Percentiles rank a stretch among this genome's conserved stretches.
Evolutionary conservation across 23 tunicate genomes (phyloP).

Genomic region (Clavelina lepadiformis): DNA sequence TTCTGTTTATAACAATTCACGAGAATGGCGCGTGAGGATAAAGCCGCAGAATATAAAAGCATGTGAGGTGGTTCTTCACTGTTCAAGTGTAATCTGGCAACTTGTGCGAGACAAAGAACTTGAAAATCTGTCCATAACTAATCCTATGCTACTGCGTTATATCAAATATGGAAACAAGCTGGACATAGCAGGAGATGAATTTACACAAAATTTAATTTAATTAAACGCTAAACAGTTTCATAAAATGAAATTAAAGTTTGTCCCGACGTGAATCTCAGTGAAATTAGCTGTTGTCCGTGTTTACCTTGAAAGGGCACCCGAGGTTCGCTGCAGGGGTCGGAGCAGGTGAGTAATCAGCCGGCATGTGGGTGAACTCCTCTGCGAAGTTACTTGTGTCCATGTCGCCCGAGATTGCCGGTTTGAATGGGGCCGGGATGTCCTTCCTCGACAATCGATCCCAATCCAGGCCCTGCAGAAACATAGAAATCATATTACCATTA

Average conservation of each 20-base stretch:
- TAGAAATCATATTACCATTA: no score
- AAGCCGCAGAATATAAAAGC: no score
- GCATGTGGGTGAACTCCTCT: constrained; percentile 88
- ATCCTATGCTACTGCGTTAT: no score
- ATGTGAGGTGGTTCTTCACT: no score
- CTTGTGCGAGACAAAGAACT: no score
- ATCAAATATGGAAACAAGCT: no score
- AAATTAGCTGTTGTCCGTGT: no score
- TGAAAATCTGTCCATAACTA: no score
- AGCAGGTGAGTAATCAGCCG: constrained; percentile 82
- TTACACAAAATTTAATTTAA: neutral
- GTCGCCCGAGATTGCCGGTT: constrained; percentile 71
- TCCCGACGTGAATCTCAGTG: neutral
- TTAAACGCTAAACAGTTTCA: neutral
- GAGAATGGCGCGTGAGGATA: no score
- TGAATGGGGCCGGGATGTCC: constrained; percentile 82
- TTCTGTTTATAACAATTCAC: no score
- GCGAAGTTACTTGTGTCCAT: constrained; percentile 95
- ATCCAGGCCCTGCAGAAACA: constrained; percentile 51
- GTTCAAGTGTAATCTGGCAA: no score
- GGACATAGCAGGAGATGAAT: neutral
- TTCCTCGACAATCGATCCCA: constrained; percentile 72
- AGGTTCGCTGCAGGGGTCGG: constrained; percentile 67
- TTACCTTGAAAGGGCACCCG: constrained; percentile 70
- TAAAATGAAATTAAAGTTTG: neutral